phyloP scores from a whole-genome alignment of 2,888 invertebrate species.

The Tubiluchus corallicola region DNA sequence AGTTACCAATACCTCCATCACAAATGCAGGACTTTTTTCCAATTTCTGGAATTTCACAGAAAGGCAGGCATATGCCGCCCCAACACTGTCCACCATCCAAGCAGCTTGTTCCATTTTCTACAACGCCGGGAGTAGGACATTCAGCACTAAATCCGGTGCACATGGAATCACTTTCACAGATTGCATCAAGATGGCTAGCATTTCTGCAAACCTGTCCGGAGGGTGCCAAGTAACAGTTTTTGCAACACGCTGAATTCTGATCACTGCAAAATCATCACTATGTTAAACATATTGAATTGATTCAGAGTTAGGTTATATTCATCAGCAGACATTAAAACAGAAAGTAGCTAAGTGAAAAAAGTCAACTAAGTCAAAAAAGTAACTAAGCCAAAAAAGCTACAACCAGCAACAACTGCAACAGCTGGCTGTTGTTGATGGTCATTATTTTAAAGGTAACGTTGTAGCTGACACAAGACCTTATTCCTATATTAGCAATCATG shows the following conservation, averaged over 20 bases:
- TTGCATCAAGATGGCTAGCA: constrained; percentile 74
- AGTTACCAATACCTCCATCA: constrained; percentile 73
- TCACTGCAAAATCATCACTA: constrained; percentile 42
- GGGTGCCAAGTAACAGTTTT: constrained; percentile 68
- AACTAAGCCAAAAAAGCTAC: no score
- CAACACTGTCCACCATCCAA: constrained; percentile 74
- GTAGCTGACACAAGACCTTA: no score
- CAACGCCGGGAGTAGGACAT: constrained; percentile 67
- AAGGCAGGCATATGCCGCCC: constrained; percentile 77
- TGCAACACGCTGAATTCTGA: constrained; percentile 87
- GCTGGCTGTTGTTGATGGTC: no score
- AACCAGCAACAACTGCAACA: no score
- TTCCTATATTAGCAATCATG: no score
- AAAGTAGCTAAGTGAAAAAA: no score
- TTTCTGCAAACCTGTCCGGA: constrained; percentile 49
- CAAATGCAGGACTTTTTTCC: constrained; percentile 82
- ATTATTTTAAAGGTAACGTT: no score
- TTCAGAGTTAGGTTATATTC: no score
- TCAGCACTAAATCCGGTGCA: constrained; percentile 53
- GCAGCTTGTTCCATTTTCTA: constrained; percentile 67
- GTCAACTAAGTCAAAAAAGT: not conserved
- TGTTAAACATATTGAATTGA: no score
- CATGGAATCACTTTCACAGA: constrained; percentile 18
- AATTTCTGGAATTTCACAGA: constrained; percentile 70
- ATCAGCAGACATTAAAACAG: no score